phyloP scores from a whole-genome alignment of 2,113 vertebrate genomes.

The Crocuta crocuta region DNA sequence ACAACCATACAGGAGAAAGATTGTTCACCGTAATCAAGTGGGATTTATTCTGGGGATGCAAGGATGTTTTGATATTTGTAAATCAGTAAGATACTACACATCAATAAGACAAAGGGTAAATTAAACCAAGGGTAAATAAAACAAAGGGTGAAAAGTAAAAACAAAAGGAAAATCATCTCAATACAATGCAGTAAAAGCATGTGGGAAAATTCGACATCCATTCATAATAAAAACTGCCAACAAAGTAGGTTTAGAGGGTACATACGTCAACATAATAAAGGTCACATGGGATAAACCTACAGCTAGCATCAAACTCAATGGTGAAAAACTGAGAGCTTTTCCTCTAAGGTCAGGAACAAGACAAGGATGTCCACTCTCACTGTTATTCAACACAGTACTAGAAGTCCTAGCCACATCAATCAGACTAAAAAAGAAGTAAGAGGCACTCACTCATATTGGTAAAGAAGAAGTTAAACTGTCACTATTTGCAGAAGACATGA shows the following conservation, averaged over 20 bases:
- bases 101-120: neutral
- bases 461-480: neutral
- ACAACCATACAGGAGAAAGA: neutral
- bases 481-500: neutral
- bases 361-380: neutral
- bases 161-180: neutral
- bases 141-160: neutral
- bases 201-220: neutral
- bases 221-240: neutral
- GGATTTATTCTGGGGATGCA: neutral
- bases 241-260: neutral
- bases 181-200: neutral
- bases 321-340: neutral
- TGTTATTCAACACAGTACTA: neutral
- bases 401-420: neutral
- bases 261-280: neutral
- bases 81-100: neutral
- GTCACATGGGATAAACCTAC: neutral
- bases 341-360: neutral
- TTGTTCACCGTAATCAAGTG: neutral
- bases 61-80: neutral
- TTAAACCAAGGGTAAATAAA: neutral
- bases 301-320: neutral
- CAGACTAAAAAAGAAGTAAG: neutral
- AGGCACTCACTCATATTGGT: neutral